Conservation (phyloP, 2,113 vertebrate species). For the Panthera tigris region DNA sequence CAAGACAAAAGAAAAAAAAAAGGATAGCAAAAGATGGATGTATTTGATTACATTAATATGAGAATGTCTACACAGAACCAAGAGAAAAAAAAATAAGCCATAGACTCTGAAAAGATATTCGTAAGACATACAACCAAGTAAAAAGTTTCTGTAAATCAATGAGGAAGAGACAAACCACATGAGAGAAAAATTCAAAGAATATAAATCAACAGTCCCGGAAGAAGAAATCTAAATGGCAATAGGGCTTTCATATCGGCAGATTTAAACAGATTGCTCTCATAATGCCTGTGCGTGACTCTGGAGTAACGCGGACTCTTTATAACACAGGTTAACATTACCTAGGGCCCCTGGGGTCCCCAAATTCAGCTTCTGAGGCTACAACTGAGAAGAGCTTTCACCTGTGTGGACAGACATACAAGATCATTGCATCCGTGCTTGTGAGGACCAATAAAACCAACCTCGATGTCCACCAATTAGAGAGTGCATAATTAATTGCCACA, state of each 20-base stretch:
- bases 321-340: neutral
- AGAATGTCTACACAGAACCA: neutral
- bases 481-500: neutral
- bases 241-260: neutral
- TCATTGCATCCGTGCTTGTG: neutral
- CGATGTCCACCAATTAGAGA: neutral
- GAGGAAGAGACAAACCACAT: neutral
- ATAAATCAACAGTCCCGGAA: neutral
- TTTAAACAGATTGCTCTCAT: neutral
- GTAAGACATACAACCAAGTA: neutral
- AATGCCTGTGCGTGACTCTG: neutral
- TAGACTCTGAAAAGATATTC: neutral
- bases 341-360: neutral
- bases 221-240: neutral
- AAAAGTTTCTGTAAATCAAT: neutral
- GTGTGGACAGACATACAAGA: neutral
- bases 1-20: neutral
- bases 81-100: neutral
- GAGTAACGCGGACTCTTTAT: neutral
- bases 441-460: neutral
- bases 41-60: neutral
- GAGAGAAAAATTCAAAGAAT: neutral
- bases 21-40: neutral
- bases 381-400: neutral
- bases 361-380: neutral